Percentiles rank a stretch among this genome's conserved stretches.
These are phyloP conservation scores for Poecilia wingei DNA, from an alignment of 2,797 vertebrate genomes.

Conservation along the genomic window DNA sequence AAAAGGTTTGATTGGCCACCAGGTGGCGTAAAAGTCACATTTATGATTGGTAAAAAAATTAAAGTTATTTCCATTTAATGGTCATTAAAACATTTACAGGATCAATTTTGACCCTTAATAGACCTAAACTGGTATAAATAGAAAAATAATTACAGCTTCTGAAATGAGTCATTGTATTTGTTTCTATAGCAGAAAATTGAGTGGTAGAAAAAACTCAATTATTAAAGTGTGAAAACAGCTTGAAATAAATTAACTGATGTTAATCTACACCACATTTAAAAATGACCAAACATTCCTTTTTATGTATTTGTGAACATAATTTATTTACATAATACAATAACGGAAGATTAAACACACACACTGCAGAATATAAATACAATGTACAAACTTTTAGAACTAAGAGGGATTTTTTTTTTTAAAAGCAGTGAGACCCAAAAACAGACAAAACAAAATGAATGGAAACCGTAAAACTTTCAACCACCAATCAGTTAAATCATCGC, in stretches of 20 bases:
- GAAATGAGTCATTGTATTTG: background rate
- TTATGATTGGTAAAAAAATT: no score
- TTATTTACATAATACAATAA: conserved; percentile 83
- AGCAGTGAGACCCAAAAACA: conserved; percentile 61
- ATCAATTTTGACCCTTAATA: background rate
- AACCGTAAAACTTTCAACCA: conserved; percentile 50
- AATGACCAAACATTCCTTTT: background rate
- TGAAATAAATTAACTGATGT: background rate
- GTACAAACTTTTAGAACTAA: conserved; percentile 84
- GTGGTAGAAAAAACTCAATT: background rate
- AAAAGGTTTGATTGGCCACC: no score
- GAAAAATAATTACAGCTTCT: background rate
- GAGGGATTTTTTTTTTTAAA: conserved; percentile 32
- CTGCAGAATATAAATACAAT: conserved; percentile 84
- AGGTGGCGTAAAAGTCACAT: no score
- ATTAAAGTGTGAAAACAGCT: background rate
- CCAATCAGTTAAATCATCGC: conserved; percentile 55
- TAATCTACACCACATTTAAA: background rate
- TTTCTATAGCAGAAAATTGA: background rate
- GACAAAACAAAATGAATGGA: background rate
- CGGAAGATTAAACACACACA: conserved; percentile 73
- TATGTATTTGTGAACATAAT: conserved; percentile 78
- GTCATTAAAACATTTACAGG: background rate
- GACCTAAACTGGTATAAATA: background rate
- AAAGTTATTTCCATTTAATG: background rate